Evolutionary conservation across 2,797 vertebrate genomes (phyloP), one percentile per base, ranked within the genome.

Genomic region (Oreochromis mossambicus): DNA sequence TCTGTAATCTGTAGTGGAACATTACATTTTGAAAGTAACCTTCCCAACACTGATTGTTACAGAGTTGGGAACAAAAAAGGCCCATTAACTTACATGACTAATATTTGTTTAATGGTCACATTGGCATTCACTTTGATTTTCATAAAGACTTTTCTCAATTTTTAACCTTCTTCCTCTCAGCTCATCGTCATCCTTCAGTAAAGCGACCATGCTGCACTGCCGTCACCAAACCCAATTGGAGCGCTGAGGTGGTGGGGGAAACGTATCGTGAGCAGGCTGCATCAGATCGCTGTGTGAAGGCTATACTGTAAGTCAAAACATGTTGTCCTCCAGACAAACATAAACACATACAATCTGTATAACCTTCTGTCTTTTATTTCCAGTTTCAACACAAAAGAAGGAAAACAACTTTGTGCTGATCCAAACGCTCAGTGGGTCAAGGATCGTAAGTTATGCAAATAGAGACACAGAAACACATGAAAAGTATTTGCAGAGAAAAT

Each of bases 221-320:
- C 6, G 9, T 34, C 17, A 34, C 17, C 9, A 0, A 34, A 19
- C 0, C 0, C 1, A 0, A 61, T 19, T 34, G 0, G 2, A 61
- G 15, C 56, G 0, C 56, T 61, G 19, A 7, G 56, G 56, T 61
- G 56, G 11, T 61, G 29, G 56, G 56, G 19, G 9, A 19, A 19
- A 61, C 56, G 0, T 61, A 61, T 61, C 56, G 17, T 34, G 29
- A 61, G 56, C 29, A 34, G 56, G 56, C 56, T 34, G 5, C 5
- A n/a, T n/a, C n/a, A n/a, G n/a, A n/a, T n/a, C n/a, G n/a, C 56
- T 61, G 56, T 34, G 56, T 61, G 56, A 34, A 34, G 29, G 56
- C 56, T 34, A 34, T 61, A 61, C 34, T 61, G 56, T 34, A 61
- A 61, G 56, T 61, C 32, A 61, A 61, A 34, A 36, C 56, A 61